These are phyloP conservation scores for Ormyrus pomaceus DNA, from an alignment of 2,888 invertebrate genomes.

Conservation along the genomic window DNA sequence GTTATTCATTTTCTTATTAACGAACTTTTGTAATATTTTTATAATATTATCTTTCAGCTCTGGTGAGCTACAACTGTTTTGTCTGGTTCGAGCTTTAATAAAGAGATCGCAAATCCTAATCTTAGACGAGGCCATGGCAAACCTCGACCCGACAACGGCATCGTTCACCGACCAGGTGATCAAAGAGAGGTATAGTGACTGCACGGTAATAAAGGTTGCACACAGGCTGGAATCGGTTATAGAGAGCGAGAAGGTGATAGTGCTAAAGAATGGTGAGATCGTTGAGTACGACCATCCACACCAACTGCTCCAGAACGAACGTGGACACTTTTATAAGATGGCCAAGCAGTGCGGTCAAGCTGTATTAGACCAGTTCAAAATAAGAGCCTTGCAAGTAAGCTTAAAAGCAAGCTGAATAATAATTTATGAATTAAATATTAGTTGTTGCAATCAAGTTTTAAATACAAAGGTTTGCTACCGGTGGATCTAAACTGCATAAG, in stretches of 20 bases:
- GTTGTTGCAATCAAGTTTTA: too few species aligned
- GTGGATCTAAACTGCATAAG: too few species aligned
- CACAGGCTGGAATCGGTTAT: too few species aligned
- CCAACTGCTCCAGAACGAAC: constrained; percentile 79
- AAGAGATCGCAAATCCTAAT: constrained; percentile 87
- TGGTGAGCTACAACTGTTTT: constrained; percentile 91
- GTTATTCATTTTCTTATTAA: background rate
- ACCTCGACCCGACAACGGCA: constrained; percentile 81
- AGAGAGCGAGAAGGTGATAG: too few species aligned
- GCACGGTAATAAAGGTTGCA: too few species aligned
- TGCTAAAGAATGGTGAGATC: constrained; percentile 85
- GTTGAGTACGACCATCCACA: constrained; percentile 85
- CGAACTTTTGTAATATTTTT: background rate
- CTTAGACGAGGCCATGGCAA: constrained; percentile 93
- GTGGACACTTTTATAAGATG: constrained; percentile 82
- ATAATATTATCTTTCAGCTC: constrained; percentile 79
- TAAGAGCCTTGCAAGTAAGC: too few species aligned
- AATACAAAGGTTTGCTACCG: too few species aligned
- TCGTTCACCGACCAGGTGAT: too few species aligned
- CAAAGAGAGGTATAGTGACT: too few species aligned
- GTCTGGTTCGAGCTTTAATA: constrained; percentile 90
- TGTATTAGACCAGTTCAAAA: constrained; percentile 77
- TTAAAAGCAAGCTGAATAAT: too few species aligned
- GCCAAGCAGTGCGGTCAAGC: constrained; percentile 81
- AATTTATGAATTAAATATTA: too few species aligned